Evolutionary conservation across 2,797 vertebrate species (phyloP), one percentile per base, ranked within the genome.

Genomic region (Chanos chanos): DNA sequence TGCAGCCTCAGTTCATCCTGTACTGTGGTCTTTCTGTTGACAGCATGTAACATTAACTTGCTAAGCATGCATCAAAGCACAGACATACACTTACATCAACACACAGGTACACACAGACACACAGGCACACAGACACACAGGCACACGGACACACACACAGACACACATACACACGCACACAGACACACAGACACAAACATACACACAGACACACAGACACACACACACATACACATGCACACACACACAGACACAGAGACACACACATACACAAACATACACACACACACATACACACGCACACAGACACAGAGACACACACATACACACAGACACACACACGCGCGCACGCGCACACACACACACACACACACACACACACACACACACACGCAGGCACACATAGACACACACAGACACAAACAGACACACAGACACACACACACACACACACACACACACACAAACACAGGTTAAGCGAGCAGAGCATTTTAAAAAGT

Each of bases 201-300:
- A n/a, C n/a, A n/a, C n/a, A n/a, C n/a, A 24, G 56, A 34, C 30
- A 37, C 43, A 48, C 33, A 37, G 43, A 47, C 41, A 47, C 56
- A 34, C 55, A 33, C 40, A 12, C 33, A 30, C 51, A 15, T 61
- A 33, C 63, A 36, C 36, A 34, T 19, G 3, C 36, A 10, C 25
- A 13, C 45, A 34, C 55, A 34, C 55, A 58, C 40, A 37, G 36
- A 45, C 61, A 52, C 68, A 59, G 64, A 52, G 31, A 37, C 34
- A 60, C 15, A 3, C 61, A 37, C 60, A 36, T 73, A 67, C 73
- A n/a, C n/a, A n/a, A n/a, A n/a, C n/a, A n/a, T n/a, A n/a, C n/a
- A n/a, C n/a, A n/a, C n/a, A n/a, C n/a, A 58, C 56, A 50, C 69
- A 0, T 16, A 24, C 64, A 62, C 53, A 78, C 70, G 81, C 75